These are phyloP conservation scores for Sphaerodactylus townsendi DNA, from an alignment of 2,113 vertebrate species.

Conservation along the genomic window DNA sequence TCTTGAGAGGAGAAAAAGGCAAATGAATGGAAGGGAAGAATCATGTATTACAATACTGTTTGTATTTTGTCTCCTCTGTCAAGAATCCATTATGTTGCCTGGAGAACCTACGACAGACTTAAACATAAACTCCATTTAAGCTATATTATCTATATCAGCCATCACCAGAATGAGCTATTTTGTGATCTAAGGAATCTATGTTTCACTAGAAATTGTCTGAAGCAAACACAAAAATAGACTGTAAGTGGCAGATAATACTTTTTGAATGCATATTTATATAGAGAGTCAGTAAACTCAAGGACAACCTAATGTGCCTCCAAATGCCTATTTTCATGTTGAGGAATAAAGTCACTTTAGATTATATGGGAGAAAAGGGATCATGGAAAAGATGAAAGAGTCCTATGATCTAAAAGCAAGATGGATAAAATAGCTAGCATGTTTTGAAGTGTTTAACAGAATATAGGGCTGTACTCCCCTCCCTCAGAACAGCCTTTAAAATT, in stretches of 20 bases:
- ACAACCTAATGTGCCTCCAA: background rate
- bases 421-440: too few relatives aligned
- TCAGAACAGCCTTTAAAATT: too few relatives aligned
- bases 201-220: background rate
- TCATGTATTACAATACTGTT: background rate
- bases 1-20: background rate
- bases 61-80: background rate
- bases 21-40: background rate
- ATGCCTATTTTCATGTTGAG: background rate
- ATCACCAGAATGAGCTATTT: background rate
- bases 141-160: constrained; percentile 1
- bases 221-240: background rate
- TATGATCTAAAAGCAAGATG: background rate
- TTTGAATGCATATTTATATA: background rate
- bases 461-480: too few relatives aligned
- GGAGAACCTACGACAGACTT: background rate
- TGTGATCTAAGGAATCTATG: background rate
- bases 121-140: constrained; percentile 5
- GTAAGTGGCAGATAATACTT: background rate
- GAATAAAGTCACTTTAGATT: background rate
- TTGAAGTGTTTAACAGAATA: too few relatives aligned
- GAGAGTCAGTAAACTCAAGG: background rate
- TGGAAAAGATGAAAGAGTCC: background rate
- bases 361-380: background rate
- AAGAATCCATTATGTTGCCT: constrained; percentile 1